Conservation (phyloP, 37 sponge, comb jelly and placozoan genomes). For the Halisarca cf. caerulea region DNA sequence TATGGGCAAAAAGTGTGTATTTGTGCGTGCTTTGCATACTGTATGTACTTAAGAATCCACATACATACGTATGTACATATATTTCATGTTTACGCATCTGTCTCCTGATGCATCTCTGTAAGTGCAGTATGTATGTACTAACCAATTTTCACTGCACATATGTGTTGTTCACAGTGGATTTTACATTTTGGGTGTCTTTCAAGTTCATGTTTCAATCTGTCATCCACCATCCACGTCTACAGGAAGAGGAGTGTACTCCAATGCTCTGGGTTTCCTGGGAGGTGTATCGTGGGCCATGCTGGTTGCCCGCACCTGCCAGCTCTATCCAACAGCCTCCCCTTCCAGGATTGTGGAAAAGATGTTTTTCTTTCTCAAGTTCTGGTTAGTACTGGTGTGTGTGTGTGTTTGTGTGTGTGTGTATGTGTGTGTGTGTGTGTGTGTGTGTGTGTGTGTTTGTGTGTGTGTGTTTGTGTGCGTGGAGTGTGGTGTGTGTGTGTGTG, state of each 20-base stretch:
- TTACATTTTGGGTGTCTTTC: too few species aligned
- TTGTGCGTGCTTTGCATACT: too few species aligned
- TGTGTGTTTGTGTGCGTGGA: too few species aligned
- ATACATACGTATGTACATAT: neutral
- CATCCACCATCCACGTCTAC: neutral
- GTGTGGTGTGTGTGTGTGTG: too few species aligned
- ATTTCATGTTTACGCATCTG: neutral
- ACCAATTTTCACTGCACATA: too few species aligned
- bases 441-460: too few species aligned
- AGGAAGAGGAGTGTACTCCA: constrained; percentile 96
- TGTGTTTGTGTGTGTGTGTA: neutral
- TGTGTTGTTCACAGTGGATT: too few species aligned
- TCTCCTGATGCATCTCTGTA: too few species aligned
- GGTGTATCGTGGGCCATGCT: constrained; percentile 99
- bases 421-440: too few species aligned
- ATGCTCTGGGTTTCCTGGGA: constrained; percentile 95
- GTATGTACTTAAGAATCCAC: too few species aligned
- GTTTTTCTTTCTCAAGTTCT: constrained; percentile 92
- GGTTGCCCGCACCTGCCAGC: constrained; percentile 96
- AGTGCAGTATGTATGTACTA: too few species aligned
- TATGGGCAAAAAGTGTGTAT: constrained; percentile 95
- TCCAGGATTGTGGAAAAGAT: constrained; percentile 94
- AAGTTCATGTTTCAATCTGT: too few species aligned
- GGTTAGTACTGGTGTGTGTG: constrained; percentile 46
- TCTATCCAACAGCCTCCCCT: constrained; percentile 97